phyloP scores from a whole-genome alignment of 2,113 vertebrate species.

The Megatriorchis doriae region DNA sequence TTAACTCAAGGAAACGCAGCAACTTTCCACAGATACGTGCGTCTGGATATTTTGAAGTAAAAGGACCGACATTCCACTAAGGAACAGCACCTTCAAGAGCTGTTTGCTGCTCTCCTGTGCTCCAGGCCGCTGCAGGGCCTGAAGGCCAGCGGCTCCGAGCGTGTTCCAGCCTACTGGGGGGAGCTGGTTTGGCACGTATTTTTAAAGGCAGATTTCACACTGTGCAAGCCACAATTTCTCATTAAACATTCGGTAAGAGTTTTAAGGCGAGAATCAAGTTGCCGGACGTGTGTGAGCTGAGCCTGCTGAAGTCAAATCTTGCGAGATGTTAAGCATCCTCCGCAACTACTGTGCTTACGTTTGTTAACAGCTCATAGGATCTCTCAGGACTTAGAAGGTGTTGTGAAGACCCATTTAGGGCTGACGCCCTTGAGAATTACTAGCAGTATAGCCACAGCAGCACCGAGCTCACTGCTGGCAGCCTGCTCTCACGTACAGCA shows the following conservation, averaged over 20 bases:
- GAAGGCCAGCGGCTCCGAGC: accelerated
- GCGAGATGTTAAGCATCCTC: not conserved
- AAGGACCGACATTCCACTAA: not conserved
- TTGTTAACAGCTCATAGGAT: not conserved
- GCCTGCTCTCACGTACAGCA: not conserved
- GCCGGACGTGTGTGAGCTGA: not conserved
- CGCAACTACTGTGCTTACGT: not conserved
- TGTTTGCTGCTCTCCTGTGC: not conserved
- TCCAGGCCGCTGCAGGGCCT: not conserved
- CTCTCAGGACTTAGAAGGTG: not conserved
- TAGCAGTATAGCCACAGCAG: accelerated
- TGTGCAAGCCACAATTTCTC: not conserved
- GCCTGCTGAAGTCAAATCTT: not conserved
- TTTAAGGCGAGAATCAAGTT: not conserved
- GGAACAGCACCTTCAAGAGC: not conserved
- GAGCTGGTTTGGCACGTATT: not conserved
- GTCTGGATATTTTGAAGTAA: not conserved
- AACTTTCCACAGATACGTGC: not conserved
- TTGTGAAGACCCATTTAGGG: not conserved
- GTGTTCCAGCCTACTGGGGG: not conserved
- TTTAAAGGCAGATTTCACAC: not conserved
- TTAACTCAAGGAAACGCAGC: not conserved
- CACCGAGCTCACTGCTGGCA: not conserved
- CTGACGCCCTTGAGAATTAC: not conserved
- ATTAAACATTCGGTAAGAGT: not conserved